Percentiles rank a stretch among this genome's conserved stretches.
phyloP scores from a whole-genome alignment of 1,140 invertebrate genomes.

The Phymorhynchus buccinoides region DNA sequence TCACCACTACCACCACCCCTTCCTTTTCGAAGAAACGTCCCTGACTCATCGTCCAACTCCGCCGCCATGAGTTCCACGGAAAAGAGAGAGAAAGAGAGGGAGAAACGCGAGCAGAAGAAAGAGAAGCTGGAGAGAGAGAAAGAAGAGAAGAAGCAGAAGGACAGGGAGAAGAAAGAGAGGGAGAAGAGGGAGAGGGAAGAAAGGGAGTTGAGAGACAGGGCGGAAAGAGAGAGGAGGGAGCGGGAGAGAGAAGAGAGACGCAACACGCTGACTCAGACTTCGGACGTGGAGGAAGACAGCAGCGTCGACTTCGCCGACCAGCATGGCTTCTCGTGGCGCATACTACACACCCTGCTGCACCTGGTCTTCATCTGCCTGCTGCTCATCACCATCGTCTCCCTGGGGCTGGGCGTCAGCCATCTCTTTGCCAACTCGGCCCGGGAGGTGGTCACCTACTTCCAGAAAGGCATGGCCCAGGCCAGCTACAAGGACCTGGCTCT shows the following conservation, averaged over 20 bases:
- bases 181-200: neutral
- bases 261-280: neutral
- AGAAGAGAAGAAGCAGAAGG: neutral
- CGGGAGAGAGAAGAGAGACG: neutral
- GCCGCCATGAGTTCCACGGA: neutral
- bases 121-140: neutral
- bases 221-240: neutral
- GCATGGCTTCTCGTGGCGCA: neutral
- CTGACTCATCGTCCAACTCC: neutral
- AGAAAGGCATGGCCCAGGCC: neutral
- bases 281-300: neutral
- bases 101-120: neutral
- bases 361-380: neutral
- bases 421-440: neutral
- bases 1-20: neutral
- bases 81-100: neutral
- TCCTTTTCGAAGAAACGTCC: neutral
- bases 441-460: neutral
- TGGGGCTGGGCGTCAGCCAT: neutral
- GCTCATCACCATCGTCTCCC: neutral
- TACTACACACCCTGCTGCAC: neutral
- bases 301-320: neutral
- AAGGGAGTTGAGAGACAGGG: neutral
- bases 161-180: no score
- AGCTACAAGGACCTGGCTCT: neutral